These are phyloP conservation scores for Proisotoma minuta DNA, from an alignment of 2,888 invertebrate species.

Conservation along the genomic window DNA sequence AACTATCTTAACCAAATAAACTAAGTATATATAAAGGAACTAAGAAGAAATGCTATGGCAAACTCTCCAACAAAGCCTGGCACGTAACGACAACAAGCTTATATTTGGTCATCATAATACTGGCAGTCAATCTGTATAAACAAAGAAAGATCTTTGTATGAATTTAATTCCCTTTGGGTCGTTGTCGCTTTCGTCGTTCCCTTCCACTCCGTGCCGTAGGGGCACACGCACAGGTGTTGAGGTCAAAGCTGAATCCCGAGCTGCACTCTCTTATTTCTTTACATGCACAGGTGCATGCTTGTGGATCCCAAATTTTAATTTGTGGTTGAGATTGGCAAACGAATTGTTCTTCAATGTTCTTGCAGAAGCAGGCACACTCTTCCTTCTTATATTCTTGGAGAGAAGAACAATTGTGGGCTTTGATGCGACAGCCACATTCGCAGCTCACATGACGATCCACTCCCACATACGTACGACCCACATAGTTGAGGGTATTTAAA, in stretches of 20 bases:
- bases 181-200: not conserved
- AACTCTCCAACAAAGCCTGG: too few species aligned
- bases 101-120: too few species aligned
- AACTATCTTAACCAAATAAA: too few species aligned
- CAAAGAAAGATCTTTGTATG: too few species aligned
- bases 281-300: slow-evolving; percentile 26
- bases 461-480: slow-evolving; percentile 10
- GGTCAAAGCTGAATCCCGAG: slow-evolving; percentile 20
- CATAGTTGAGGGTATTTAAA: slow-evolving; percentile 7
- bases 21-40: too few species aligned
- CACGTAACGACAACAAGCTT: too few species aligned
- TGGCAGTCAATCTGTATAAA: too few species aligned
- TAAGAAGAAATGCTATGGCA: too few species aligned
- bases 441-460: slow-evolving; percentile 19
- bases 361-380: slow-evolving; percentile 28
- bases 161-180: too few species aligned
- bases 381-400: slow-evolving; percentile 16
- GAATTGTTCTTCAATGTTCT: slow-evolving; percentile 15
- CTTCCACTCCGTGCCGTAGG: not conserved
- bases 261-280: slow-evolving; percentile 27
- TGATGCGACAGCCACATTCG: slow-evolving; percentile 25
- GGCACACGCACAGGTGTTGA: slow-evolving; percentile 23
- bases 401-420: slow-evolving; percentile 25
- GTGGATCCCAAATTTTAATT: slow-evolving; percentile 26
- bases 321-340: too few species aligned